A percentile compares a stretch with the other conserved stretches of the same genome.
Evolutionary conservation across 2,113 vertebrate species (phyloP).

Genomic region (western clawed frog (Xenopus tropicalis)): DNA sequence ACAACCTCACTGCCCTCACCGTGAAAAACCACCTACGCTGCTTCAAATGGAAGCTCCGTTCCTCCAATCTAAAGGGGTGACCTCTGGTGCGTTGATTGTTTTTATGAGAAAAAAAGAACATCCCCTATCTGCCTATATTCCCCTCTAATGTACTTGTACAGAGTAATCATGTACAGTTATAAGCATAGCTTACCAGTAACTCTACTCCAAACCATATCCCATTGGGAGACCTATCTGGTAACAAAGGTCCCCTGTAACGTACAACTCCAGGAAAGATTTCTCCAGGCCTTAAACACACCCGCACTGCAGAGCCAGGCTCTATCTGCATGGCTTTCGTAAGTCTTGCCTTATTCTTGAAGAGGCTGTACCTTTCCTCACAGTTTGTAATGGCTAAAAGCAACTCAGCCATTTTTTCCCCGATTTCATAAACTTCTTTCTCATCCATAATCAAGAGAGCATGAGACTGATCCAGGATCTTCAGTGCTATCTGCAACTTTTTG

Average conservation of each 20-base stretch:
- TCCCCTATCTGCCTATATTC: no score
- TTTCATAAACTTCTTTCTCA: conserved; percentile 86
- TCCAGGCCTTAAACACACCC: conserved; percentile 86
- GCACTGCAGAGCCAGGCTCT: conserved; percentile 86
- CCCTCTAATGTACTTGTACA: no score
- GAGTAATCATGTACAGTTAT: no score
- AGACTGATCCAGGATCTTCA: conserved; percentile 90
- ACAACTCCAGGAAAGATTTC: conserved; percentile 91
- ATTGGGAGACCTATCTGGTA: conserved; percentile 84
- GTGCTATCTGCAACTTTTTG: conserved; percentile 80
- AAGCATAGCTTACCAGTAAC: conserved; percentile 85
- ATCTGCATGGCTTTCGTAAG: conserved; percentile 83
- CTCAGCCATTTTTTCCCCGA: conserved; percentile 88
- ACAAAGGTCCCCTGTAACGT: conserved; percentile 87
- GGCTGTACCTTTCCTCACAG: conserved; percentile 87
- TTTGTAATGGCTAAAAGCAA: conserved; percentile 94
- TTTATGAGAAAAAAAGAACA: no score
- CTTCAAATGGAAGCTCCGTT: no score
- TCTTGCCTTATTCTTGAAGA: conserved; percentile 80
- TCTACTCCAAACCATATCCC: conserved; percentile 97
- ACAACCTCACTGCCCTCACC: no score
- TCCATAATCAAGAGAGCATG: conserved; percentile 86
- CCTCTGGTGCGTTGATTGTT: no score
- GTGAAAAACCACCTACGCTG: no score
- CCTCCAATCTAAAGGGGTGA: no score